A percentile compares a stretch with the other conserved stretches of the same genome.
Conservation (phyloP, 2,888 invertebrate genomes). For the Axea sp. region DNA sequence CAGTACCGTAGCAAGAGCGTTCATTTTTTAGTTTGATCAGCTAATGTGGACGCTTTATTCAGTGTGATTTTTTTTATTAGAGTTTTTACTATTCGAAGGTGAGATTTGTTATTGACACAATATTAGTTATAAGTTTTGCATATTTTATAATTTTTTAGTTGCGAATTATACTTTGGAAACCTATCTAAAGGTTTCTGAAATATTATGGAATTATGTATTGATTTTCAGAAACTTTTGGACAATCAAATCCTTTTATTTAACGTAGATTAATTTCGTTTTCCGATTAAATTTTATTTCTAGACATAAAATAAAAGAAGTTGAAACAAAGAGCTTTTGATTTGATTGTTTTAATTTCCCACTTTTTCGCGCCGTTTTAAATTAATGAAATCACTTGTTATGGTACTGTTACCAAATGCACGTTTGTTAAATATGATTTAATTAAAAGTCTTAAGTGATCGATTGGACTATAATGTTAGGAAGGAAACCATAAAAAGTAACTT, state of each 20-base stretch:
- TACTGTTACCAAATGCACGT: neutral
- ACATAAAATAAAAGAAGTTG: conserved; percentile 20
- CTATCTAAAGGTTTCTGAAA: conserved; percentile 5
- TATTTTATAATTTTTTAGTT: conserved; percentile 28
- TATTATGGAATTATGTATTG: too few species aligned
- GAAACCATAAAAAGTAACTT: too few species aligned
- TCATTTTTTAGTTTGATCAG: conserved; percentile 3
- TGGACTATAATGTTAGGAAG: too few species aligned
- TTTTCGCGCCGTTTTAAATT: neutral
- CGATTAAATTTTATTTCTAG: conserved; percentile 18
- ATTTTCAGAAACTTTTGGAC: conserved; percentile 1
- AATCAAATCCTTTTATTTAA: conserved; percentile 3
- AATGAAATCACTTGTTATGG: conserved; percentile 5
- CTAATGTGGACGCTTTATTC: too few species aligned
- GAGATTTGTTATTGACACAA: conserved; percentile 19
- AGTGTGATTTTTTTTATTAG: neutral
- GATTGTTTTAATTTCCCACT: conserved; percentile 4
- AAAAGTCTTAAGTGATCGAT: too few species aligned
- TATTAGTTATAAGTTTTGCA: conserved; percentile 20
- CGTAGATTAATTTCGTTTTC: conserved; percentile 20
- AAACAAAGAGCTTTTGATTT: conserved; percentile 1
- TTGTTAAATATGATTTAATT: too few species aligned
- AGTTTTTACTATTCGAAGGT: neutral
- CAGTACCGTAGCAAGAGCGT: conserved; percentile 27
- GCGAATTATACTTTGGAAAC: conserved; percentile 3